These are phyloP conservation scores for Philypnodon macrostomus DNA, from an alignment of 2,797 vertebrate genomes.

Conservation along the genomic window DNA sequence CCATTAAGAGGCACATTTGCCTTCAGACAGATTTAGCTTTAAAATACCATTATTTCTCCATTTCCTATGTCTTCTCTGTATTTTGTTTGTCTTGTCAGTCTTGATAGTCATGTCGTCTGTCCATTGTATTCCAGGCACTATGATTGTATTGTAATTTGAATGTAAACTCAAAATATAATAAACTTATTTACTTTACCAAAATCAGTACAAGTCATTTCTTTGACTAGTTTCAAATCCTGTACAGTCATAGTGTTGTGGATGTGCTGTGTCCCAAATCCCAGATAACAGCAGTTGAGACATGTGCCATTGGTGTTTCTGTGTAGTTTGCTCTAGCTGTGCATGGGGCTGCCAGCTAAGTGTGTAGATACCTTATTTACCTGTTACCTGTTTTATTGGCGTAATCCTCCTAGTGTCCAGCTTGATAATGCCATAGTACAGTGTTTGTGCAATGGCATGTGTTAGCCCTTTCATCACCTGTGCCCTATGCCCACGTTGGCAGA, in stretches of 20 bases:
- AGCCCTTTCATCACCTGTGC: slow-evolving; percentile 48
- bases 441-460: slow-evolving; percentile 54
- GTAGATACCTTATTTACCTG: slow-evolving; percentile 38
- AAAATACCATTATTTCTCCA: slow-evolving; percentile 14
- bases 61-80: slow-evolving; percentile 45
- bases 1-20: slow-evolving; percentile 22
- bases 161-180: slow-evolving; percentile 68
- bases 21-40: slow-evolving; percentile 18
- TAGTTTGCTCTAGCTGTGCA: slow-evolving; percentile 8
- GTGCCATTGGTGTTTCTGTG: slow-evolving; percentile 11
- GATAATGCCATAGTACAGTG: slow-evolving; percentile 59
- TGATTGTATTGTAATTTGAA: slow-evolving; percentile 82
- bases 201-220: slow-evolving; percentile 68
- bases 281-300: slow-evolving; percentile 4
- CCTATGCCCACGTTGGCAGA: slow-evolving; percentile 41
- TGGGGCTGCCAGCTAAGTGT: background rate
- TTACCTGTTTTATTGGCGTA: slow-evolving; percentile 65
- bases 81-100: slow-evolving; percentile 43
- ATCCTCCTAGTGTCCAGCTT: slow-evolving; percentile 57
- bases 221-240: slow-evolving; percentile 75
- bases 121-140: slow-evolving; percentile 74
- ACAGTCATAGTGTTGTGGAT: slow-evolving; percentile 77
- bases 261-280: slow-evolving; percentile 32
- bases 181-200: slow-evolving; percentile 65
- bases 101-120: slow-evolving; percentile 40